Evolutionary conservation across 2,797 vertebrate genomes (phyloP).

Genomic region (Selene dorsalis): DNA sequence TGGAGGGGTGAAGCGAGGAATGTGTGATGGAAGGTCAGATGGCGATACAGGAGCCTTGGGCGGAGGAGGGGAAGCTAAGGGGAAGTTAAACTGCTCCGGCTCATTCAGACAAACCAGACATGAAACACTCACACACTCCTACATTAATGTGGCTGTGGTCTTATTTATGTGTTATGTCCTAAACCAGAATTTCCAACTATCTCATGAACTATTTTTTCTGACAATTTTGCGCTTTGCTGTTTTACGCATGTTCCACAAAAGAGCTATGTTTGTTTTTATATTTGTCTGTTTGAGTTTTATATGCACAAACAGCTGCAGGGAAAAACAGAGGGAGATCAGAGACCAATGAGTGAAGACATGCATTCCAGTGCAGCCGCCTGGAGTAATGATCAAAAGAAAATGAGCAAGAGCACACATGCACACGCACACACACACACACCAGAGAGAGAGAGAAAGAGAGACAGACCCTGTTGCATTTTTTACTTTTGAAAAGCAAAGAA

Average conservation of each 20-base stretch:
- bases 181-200: neutral
- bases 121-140: neutral
- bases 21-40: slow-evolving; percentile 61
- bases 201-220: neutral
- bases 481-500: slow-evolving; percentile 28
- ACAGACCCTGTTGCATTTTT: slow-evolving; percentile 11
- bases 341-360: slow-evolving; percentile 36
- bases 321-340: slow-evolving; percentile 46
- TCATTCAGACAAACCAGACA: slow-evolving; percentile 13
- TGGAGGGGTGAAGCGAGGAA: slow-evolving; percentile 65
- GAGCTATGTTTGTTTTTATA: neutral
- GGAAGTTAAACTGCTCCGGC: slow-evolving; percentile 9
- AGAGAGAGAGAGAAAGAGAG: neutral
- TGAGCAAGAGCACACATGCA: slow-evolving; percentile 11
- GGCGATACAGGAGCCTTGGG: slow-evolving; percentile 29
- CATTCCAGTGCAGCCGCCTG: slow-evolving; percentile 45
- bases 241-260: neutral
- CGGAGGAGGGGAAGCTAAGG: neutral
- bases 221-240: neutral
- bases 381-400: slow-evolving; percentile 67
- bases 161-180: neutral
- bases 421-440: neutral
- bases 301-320: slow-evolving; percentile 51
- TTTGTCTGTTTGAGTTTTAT: slow-evolving; percentile 22
- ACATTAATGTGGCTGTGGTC: neutral